phyloP scores from a whole-genome alignment of 2,113 vertebrate genomes.

The Xyliphius kryptos region DNA sequence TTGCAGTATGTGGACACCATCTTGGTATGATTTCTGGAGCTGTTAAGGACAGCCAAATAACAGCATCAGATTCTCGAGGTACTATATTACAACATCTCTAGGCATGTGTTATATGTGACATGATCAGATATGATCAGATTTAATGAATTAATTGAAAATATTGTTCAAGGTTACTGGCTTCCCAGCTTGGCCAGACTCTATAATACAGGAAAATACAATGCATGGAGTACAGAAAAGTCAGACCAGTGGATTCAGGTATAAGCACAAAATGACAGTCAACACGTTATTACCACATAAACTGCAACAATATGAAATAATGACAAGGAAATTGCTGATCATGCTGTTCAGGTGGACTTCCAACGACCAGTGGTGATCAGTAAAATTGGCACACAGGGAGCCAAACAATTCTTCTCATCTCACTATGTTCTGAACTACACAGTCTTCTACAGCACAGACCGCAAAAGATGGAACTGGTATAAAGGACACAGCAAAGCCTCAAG shows the following conservation, averaged over 20 bases:
- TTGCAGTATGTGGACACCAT: slow-evolving; percentile 79
- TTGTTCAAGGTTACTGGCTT: slow-evolving; percentile 74
- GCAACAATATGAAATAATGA: too few relatives aligned
- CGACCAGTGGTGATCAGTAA: slow-evolving; percentile 81
- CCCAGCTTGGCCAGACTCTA: slow-evolving; percentile 82
- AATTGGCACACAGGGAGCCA: slow-evolving; percentile 87
- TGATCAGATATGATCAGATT: too few relatives aligned
- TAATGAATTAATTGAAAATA: too few relatives aligned
- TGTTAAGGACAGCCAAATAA: slow-evolving; percentile 74
- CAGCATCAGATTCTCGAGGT: slow-evolving; percentile 70
- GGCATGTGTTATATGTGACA: too few relatives aligned
- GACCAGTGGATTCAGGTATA: slow-evolving; percentile 82
- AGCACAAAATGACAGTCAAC: too few relatives aligned
- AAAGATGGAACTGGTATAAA: slow-evolving; percentile 78
- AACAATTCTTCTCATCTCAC: slow-evolving; percentile 62
- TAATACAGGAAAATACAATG: slow-evolving; percentile 80
- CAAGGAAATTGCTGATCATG: too few relatives aligned
- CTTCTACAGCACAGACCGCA: slow-evolving; percentile 78
- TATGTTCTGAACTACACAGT: slow-evolving; percentile 71
- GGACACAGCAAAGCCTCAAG: slow-evolving; percentile 66
- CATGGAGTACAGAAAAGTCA: slow-evolving; percentile 74
- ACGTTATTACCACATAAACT: too few relatives aligned
- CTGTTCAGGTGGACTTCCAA: slow-evolving; percentile 79
- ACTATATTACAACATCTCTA: too few relatives aligned
- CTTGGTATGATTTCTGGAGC: slow-evolving; percentile 76